These are phyloP conservation scores for Melanotaenia maccullochi DNA, from an alignment of 2,797 vertebrate genomes.

Conservation along the genomic window DNA sequence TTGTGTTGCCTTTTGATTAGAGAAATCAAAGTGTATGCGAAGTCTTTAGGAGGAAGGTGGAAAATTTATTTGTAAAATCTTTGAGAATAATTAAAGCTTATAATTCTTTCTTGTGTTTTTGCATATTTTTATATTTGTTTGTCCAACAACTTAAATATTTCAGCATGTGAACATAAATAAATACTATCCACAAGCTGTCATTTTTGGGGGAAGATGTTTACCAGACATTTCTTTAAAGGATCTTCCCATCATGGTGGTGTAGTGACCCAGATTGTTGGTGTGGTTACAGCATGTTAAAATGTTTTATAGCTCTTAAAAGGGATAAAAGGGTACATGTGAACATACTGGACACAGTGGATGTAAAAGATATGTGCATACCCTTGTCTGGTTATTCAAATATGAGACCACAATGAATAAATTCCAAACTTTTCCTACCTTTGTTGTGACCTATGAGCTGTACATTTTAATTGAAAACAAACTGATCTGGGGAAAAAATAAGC, in stretches of 20 bases:
- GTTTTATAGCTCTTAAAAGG: too few species aligned
- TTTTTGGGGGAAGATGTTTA: neutral
- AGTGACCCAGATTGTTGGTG: neutral
- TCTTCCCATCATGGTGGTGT: neutral
- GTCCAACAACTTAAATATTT: neutral
- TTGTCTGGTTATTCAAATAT: too few species aligned
- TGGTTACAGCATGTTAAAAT: neutral
- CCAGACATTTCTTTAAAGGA: neutral
- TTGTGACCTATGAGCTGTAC: too few species aligned
- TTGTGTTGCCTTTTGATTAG: slow-evolving; percentile 1
- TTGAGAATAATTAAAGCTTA: slow-evolving; percentile 67
- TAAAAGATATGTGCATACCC: too few species aligned
- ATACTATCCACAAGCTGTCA: neutral
- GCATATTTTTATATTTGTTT: neutral
- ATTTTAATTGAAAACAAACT: too few species aligned
- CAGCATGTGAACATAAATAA: neutral
- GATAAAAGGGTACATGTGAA: too few species aligned
- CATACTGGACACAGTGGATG: too few species aligned
- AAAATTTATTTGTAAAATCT: slow-evolving; percentile 47
- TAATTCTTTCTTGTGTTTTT: slow-evolving; percentile 37
- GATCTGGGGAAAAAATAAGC: too few species aligned
- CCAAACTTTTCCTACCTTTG: too few species aligned
- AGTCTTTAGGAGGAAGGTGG: slow-evolving; percentile 1
- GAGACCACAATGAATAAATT: too few species aligned
- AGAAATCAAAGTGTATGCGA: slow-evolving; percentile 11